Conservation (phyloP, 2,797 vertebrate genomes). For the Cetoscarus ocellatus region DNA sequence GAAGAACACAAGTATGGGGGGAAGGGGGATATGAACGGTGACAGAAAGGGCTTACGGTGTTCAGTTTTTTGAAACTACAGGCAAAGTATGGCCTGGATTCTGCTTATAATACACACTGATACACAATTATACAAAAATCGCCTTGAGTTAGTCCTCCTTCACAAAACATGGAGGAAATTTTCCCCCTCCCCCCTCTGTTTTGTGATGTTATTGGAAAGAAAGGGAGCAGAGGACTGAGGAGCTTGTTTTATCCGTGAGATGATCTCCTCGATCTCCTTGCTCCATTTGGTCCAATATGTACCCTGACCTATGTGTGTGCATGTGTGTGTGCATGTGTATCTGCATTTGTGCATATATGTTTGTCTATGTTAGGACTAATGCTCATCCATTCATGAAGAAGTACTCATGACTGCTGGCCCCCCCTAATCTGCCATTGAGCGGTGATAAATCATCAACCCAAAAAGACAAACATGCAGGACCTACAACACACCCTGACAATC, state of each 20-base stretch:
- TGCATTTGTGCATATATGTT: slow-evolving; percentile 2
- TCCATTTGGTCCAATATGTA: slow-evolving; percentile 57
- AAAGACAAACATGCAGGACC: slow-evolving; percentile 21
- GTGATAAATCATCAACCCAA: slow-evolving; percentile 26
- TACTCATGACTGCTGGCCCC: slow-evolving; percentile 17
- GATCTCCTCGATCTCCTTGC: slow-evolving; percentile 38
- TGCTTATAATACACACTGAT: slow-evolving; percentile 11
- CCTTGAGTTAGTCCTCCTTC: slow-evolving; percentile 31
- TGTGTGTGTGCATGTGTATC: background rate
- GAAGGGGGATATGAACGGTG: background rate
- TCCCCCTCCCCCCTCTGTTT: background rate
- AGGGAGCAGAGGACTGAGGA: slow-evolving; percentile 16
- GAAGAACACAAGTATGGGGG: slow-evolving; percentile 1
- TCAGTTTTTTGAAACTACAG: slow-evolving; percentile 19
- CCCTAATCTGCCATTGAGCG: slow-evolving; percentile 39
- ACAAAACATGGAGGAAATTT: slow-evolving; percentile 15
- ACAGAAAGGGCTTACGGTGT: slow-evolving; percentile 10
- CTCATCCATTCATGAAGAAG: slow-evolving; percentile 46
- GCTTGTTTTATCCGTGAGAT: slow-evolving; percentile 8
- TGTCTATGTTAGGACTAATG: slow-evolving; percentile 4
- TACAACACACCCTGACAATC: slow-evolving; percentile 2
- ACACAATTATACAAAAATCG: background rate
- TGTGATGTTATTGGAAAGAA: slow-evolving; percentile 35
- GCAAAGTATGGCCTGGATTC: background rate
- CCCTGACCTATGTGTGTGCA: slow-evolving; percentile 27